Conservation (phyloP, 2,797 vertebrate species). For the Enteromius radiatus region DNA sequence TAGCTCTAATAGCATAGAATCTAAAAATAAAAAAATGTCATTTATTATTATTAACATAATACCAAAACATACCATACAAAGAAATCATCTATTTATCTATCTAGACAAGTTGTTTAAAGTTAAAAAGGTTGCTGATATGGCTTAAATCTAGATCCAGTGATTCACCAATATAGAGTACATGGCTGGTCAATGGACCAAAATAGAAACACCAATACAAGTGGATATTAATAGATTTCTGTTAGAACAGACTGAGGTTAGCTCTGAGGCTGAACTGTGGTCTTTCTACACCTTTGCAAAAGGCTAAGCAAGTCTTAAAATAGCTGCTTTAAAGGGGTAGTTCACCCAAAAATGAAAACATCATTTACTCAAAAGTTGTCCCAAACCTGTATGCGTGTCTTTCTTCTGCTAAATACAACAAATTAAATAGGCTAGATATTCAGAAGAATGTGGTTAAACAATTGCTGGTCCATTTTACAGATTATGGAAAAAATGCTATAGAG, state of each 20-base stretch:
- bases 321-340: neutral
- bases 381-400: neutral
- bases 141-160: neutral
- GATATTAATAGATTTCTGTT: conserved; percentile 9
- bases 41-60: too few species aligned
- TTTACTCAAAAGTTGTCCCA: neutral
- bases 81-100: too few species aligned
- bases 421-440: neutral
- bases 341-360: neutral
- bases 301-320: conserved; percentile 3
- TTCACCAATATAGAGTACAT: neutral
- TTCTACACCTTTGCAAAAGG: conserved; percentile 12
- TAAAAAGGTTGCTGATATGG: neutral
- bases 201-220: neutral
- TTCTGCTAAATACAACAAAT: neutral
- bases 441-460: neutral
- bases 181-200: neutral
- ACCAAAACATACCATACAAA: too few species aligned
- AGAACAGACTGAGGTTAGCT: conserved; percentile 1
- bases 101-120: neutral
- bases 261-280: neutral
- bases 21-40: too few species aligned
- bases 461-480: neutral
- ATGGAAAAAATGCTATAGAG: neutral
- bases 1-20: too few species aligned